Conservation (phyloP, 2,113 vertebrate species). For the Lophius piscatorius region DNA sequence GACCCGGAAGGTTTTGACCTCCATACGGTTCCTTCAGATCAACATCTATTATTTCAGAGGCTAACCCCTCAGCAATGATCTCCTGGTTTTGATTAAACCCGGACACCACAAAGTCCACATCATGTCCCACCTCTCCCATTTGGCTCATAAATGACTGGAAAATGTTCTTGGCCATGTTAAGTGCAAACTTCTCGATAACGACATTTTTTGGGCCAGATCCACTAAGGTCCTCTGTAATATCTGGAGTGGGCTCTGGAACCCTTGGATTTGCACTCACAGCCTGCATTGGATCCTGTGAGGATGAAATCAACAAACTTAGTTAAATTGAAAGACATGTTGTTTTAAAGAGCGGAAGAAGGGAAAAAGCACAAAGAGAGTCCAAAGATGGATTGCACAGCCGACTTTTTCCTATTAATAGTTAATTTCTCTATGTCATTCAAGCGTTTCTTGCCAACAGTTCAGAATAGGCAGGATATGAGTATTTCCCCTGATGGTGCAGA, state of each 20-base stretch:
- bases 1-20: background rate
- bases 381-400: slow-evolving; percentile 19
- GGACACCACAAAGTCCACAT: background rate
- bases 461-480: slow-evolving; percentile 10
- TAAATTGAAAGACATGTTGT: slow-evolving; percentile 16
- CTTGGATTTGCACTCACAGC: slow-evolving; percentile 7
- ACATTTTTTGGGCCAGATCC: background rate
- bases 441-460: slow-evolving; percentile 10
- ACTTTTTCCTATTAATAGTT: slow-evolving; percentile 12
- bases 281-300: slow-evolving; percentile 51
- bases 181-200: slow-evolving; percentile 61
- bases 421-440: slow-evolving; percentile 18
- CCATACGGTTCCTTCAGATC: slow-evolving; percentile 57
- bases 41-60: slow-evolving; percentile 33
- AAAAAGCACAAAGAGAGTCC: background rate
- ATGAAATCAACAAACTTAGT: slow-evolving; percentile 21
- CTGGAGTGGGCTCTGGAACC: slow-evolving; percentile 14
- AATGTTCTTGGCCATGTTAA: slow-evolving; percentile 61
- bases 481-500: slow-evolving; percentile 6
- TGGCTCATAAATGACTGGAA: slow-evolving; percentile 42
- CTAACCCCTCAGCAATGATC: slow-evolving; percentile 52
- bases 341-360: too few species aligned
- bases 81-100: slow-evolving; percentile 16
- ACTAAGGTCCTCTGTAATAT: slow-evolving; percentile 8
- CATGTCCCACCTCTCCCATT: slow-evolving; percentile 11